Percentiles rank a stretch among this genome's conserved stretches.
These are phyloP conservation scores for Sminthurinus signatus DNA, from an alignment of 1,140 invertebrate species.

Conservation along the genomic window DNA sequence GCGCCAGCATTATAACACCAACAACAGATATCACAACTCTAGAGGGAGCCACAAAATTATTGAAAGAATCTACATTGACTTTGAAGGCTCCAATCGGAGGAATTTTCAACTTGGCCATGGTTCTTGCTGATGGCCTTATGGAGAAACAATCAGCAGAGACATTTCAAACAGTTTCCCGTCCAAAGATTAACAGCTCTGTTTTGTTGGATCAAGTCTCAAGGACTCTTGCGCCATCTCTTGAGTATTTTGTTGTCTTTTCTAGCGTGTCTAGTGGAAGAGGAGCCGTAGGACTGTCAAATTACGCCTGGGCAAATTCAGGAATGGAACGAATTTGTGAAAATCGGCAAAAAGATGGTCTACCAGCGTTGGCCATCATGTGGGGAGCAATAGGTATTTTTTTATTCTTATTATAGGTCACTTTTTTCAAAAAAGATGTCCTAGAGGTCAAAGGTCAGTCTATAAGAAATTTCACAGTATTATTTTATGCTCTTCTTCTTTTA, in stretches of 20 bases:
- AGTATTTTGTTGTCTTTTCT: slow-evolving; percentile 91
- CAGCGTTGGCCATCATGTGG: slow-evolving; percentile 89
- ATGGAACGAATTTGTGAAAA: slow-evolving; percentile 92
- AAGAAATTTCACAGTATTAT: too few relatives aligned
- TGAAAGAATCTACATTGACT: slow-evolving; percentile 53
- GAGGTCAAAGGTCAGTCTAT: too few relatives aligned
- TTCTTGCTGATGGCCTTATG: slow-evolving; percentile 74
- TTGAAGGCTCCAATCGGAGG: slow-evolving; percentile 56
- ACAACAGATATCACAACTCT: slow-evolving; percentile 60
- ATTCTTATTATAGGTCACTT: too few relatives aligned
- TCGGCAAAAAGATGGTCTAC: slow-evolving; percentile 67
- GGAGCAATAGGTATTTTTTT: slow-evolving; percentile 90
- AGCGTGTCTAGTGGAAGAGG: slow-evolving; percentile 92
- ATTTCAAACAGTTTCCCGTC: slow-evolving; percentile 60
- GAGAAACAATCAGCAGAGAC: slow-evolving; percentile 77
- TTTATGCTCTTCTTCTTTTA: too few relatives aligned
- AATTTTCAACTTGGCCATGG: slow-evolving; percentile 89
- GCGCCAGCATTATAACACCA: slow-evolving; percentile 64
- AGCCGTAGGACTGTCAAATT: slow-evolving; percentile 91
- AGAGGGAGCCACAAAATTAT: slow-evolving; percentile 44
- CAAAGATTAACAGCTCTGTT: slow-evolving; percentile 61
- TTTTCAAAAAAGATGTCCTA: too few relatives aligned
- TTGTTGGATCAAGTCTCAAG: slow-evolving; percentile 68
- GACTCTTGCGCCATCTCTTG: slow-evolving; percentile 64
- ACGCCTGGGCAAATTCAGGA: slow-evolving; percentile 88